Evolutionary conservation across 2,888 invertebrate genomes (phyloP), one percentile per base, ranked within the genome.

Genomic region (Macrophya alboannulata): DNA sequence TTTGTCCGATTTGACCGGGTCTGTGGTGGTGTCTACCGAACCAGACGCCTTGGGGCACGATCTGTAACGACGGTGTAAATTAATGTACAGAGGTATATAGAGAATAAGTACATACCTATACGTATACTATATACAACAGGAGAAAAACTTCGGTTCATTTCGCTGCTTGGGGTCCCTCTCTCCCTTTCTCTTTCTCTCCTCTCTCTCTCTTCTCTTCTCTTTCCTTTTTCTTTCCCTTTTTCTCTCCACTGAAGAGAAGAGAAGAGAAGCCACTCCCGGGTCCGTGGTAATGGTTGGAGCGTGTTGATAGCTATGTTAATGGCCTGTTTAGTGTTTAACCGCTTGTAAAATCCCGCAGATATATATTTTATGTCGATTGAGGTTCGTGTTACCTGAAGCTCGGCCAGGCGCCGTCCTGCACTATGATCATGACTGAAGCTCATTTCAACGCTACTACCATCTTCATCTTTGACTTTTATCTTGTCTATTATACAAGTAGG

Each of bases 301-400:
- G 81, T 81, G 81, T 81, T 81, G 88, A 88, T 88, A 88, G 87
- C 87, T 85, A 87, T 87, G 87, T 88, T 88, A 88, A 88, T 87
- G 86, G 87, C 87, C 87, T 81, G 86, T 88, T 88, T 88, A 88
- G 85, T 85, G 87, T 87, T 87, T 86, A 87, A 88, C 86, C 85
- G 88, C 86, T 87, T 88, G 87, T 88, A 86, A 88, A 87, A 81
- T 86, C 85, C 86, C 85, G 84, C 85, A 83, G 45, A 86, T 81
- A 83, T 81, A 86, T 77, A 77, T 81, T 81, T 81, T 81, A 81
- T 59, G 81, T 81, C 81, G 81, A 81, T 81, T 81, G 81, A 62
- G 81, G 81, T 81, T 81, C 81, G 81, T 81, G 81, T 62, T 81
- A 51, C 48, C 81, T 43, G 81, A 59, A 62, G 62, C 40, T 43